Evolutionary conservation across 2,113 vertebrate genomes (phyloP).

Genomic region (Probosciger aterrimus): DNA sequence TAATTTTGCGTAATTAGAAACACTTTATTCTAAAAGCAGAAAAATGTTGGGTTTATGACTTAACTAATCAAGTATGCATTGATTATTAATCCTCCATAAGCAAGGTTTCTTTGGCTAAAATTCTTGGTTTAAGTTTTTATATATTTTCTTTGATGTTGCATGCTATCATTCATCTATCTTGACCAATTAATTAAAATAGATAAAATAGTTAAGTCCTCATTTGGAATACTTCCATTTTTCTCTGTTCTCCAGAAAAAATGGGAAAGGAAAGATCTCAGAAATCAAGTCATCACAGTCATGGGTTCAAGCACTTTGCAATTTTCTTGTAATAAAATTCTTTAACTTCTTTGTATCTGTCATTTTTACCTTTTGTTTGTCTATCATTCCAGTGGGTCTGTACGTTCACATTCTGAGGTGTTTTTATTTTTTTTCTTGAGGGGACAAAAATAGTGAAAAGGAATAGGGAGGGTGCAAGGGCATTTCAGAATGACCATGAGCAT

Average conservation of each 20-base stretch:
- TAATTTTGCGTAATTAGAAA: not conserved
- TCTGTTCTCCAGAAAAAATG: not conserved
- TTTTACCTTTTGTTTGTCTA: not conserved
- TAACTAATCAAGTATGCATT: not conserved
- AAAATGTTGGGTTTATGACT: not conserved
- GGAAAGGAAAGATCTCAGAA: not conserved
- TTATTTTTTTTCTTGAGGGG: not conserved
- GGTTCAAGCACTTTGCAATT: not conserved
- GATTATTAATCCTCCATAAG: not conserved
- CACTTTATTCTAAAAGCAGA: not conserved
- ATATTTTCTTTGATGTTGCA: not conserved
- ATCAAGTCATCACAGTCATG: not conserved
- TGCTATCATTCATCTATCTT: not conserved
- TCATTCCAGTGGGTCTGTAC: not conserved
- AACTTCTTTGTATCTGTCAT: not conserved
- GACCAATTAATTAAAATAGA: not conserved
- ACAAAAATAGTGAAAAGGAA: not conserved
- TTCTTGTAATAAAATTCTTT: not conserved
- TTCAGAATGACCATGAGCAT: not conserved
- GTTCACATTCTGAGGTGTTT: not conserved
- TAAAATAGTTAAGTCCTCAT: not conserved
- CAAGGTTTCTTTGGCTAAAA: fast-evolving
- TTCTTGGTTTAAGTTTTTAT: not conserved
- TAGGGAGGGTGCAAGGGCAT: not conserved
- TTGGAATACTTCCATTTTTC: not conserved